Conservation (phyloP, 2,888 invertebrate species). For the Heliconius charithonia region DNA sequence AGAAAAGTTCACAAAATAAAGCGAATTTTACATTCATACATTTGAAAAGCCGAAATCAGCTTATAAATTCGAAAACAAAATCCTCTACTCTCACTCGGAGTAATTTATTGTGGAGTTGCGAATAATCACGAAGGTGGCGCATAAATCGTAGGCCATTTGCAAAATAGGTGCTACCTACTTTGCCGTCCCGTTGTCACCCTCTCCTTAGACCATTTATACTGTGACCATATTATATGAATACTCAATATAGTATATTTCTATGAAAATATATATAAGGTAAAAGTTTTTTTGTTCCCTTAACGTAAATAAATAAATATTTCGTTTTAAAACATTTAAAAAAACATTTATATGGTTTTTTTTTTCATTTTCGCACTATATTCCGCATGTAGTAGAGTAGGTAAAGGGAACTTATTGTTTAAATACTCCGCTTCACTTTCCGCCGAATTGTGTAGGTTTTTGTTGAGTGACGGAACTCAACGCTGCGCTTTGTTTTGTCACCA, state of each 20-base stretch:
- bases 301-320: no score
- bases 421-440: no score
- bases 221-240: constrained; percentile 20
- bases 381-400: no score
- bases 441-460: no score
- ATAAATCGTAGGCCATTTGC: constrained; percentile 83
- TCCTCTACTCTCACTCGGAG: constrained; percentile 71
- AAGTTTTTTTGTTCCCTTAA: no score
- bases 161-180: constrained; percentile 80
- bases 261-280: no score
- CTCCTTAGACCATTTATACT: constrained; percentile 29
- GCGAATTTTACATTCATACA: constrained; percentile 43
- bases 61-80: constrained; percentile 81
- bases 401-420: no score
- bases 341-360: no score
- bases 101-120: constrained; percentile 79
- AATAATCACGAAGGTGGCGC: constrained; percentile 82
- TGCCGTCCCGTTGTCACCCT: constrained; percentile 65
- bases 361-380: no score
- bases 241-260: not conserved
- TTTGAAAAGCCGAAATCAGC: constrained; percentile 67
- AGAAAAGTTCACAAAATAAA: constrained; percentile 38
- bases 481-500: no score
- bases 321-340: no score
- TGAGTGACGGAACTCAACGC: no score